These are phyloP conservation scores for Hoplodrina blanda DNA, from an alignment of 2,888 invertebrate species.

Conservation along the genomic window DNA sequence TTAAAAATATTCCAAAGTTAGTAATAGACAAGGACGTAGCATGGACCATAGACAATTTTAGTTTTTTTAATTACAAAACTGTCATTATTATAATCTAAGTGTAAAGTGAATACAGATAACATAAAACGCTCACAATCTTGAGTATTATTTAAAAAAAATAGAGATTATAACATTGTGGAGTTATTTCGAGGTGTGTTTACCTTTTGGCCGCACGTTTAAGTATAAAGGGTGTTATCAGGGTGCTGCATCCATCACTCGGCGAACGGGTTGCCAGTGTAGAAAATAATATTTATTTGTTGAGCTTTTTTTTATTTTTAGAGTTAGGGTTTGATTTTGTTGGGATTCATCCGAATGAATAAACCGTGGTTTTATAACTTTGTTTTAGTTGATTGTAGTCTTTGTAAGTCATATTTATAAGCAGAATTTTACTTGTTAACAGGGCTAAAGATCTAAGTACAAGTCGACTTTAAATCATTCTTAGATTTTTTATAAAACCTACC, in stretches of 20 bases:
- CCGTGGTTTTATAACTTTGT: not conserved
- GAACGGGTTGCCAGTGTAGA: slow-evolving; percentile 60
- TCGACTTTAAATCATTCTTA: not conserved
- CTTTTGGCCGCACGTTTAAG: slow-evolving; percentile 63
- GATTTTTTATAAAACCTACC: not conserved
- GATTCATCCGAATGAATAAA: not conserved
- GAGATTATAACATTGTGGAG: slow-evolving; percentile 52
- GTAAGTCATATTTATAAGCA: no score
- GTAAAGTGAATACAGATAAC: slow-evolving; percentile 34
- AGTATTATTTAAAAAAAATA: slow-evolving; percentile 45
- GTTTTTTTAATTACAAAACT: slow-evolving; percentile 32
- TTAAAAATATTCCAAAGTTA: not conserved
- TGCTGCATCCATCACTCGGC: slow-evolving; percentile 70
- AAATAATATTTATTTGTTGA: slow-evolving; percentile 49
- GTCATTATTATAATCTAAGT: slow-evolving; percentile 2
- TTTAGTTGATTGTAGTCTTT: not conserved
- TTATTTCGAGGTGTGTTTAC: slow-evolving; percentile 53
- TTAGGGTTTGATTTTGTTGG: slow-evolving; percentile 12
- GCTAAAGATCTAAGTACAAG: no score
- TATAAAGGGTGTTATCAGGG: slow-evolving; percentile 69
- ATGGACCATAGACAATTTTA: not conserved
- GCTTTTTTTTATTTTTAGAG: not conserved
- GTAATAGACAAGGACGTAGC: not conserved
- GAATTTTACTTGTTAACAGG: no score
- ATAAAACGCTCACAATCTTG: slow-evolving; percentile 37